These are phyloP conservation scores for Xanthia icteritia DNA, from an alignment of 2,888 invertebrate species.

Conservation along the genomic window DNA sequence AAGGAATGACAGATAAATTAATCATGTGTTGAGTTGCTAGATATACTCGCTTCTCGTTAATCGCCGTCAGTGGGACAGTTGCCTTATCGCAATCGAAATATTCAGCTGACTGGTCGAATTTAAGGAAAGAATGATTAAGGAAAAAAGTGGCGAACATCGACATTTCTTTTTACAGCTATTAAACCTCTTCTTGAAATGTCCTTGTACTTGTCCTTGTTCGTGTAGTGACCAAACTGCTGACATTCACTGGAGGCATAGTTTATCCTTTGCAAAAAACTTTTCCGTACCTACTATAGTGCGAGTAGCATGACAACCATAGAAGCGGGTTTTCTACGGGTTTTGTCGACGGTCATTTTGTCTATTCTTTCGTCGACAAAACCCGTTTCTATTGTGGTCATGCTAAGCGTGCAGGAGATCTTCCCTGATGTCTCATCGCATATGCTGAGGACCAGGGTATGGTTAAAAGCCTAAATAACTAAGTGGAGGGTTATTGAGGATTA, in stretches of 20 bases:
- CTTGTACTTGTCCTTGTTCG: neutral
- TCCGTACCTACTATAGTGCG: neutral
- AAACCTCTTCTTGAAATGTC: constrained; percentile 3
- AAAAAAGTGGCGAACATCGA: neutral
- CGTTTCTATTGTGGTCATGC: too few relatives aligned
- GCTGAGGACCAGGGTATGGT: neutral
- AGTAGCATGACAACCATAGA: too few relatives aligned
- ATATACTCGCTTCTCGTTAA: neutral
- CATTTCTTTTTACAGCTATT: constrained; percentile 15
- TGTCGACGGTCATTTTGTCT: too few relatives aligned
- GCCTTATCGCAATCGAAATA: neutral
- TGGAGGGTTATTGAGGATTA: too few relatives aligned
- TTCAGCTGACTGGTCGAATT: neutral
- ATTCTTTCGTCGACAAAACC: too few relatives aligned
- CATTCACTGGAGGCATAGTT: neutral
- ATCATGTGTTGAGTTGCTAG: too few relatives aligned
- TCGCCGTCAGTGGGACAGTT: neutral
- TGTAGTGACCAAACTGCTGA: neutral
- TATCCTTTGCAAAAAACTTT: neutral
- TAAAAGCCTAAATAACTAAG: too few relatives aligned
- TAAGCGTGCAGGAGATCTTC: neutral
- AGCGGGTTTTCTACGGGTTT: too few relatives aligned
- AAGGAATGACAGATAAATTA: too few relatives aligned
- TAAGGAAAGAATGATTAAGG: constrained; percentile 2
- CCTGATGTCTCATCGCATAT: neutral